Conservation (phyloP, 2,797 vertebrate genomes). For the Oreochromis grahami region DNA sequence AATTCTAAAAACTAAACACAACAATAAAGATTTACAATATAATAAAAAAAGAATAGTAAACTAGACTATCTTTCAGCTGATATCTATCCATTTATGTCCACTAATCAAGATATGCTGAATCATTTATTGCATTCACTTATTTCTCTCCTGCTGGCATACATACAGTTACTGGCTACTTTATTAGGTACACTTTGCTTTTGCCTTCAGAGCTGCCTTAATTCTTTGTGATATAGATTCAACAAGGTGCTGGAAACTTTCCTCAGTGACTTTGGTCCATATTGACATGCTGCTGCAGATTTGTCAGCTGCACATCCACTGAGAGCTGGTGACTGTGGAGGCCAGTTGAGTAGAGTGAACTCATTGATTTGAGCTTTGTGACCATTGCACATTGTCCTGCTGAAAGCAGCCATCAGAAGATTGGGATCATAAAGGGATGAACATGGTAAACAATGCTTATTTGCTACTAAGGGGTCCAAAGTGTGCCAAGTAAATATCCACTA, state of each 20-base stretch:
- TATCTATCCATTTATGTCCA: background rate
- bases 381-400: background rate
- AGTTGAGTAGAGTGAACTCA: background rate
- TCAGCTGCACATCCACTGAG: no score
- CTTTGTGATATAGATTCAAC: background rate
- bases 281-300: no score
- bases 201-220: background rate
- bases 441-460: background rate
- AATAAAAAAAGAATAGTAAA: background rate
- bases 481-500: background rate
- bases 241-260: background rate
- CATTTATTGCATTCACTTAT: background rate
- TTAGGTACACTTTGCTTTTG: background rate
- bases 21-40: background rate
- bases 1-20: background rate
- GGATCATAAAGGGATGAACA: background rate
- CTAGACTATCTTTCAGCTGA: background rate
- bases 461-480: background rate
- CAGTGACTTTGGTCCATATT: no score
- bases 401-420: background rate
- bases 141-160: background rate
- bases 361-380: background rate
- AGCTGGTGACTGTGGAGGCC: background rate
- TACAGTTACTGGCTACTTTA: background rate
- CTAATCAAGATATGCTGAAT: background rate